Evolutionary conservation across 53 echinoderm and acorn worm genomes (phyloP), one percentile per base, ranked within the genome.

Genomic region (Astropecten irregularis): DNA sequence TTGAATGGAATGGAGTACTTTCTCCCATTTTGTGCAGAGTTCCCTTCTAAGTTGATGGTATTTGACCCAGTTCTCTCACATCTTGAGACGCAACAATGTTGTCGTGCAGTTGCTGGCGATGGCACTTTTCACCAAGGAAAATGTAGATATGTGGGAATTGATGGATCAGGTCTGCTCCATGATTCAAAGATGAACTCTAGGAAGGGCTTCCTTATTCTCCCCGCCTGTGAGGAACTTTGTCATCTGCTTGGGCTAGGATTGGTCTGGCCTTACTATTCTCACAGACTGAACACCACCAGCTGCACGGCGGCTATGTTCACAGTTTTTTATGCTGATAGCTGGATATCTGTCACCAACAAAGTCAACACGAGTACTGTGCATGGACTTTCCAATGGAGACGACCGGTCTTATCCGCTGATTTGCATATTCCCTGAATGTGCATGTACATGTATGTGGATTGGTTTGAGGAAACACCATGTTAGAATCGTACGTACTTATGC

Each of bases 261-360:
- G 87, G 34, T 54, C 87, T 29, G 28, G 33, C 9, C 44, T 11
- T 7, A 14, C 22, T 14, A 70, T 47, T 13, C 49, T 42, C 42
- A 42, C 6, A 8, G 11, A 42, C n/a, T 76, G 53, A 34, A 50
- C 39, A 8, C 90, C 90, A 85, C 74, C 28, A 11, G 72, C 77
- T 11, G 90, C 90, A 49, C 90, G 48, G 28, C 38, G 76, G 25
- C 35, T 85, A n/a, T 79, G 22, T 22, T 89, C 90, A 40, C 76
- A 52, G 68, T 89, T 85, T 59, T 89, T 89, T 49, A 89, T 84
- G 65, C 70, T 69, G 3, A 65, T 30, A 14, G 53, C 74, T 22
- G 44, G 65, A 58, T 89, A 84, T 35, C 44, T 83, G 53, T 89
- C 89, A 28, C 67, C 84, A 13, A 89, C 84, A 64, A 89, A 89